Evolutionary conservation across 1,140 invertebrate genomes (phyloP), one percentile per base, ranked within the genome.

Genomic region (Leptinotarsa defecta): DNA sequence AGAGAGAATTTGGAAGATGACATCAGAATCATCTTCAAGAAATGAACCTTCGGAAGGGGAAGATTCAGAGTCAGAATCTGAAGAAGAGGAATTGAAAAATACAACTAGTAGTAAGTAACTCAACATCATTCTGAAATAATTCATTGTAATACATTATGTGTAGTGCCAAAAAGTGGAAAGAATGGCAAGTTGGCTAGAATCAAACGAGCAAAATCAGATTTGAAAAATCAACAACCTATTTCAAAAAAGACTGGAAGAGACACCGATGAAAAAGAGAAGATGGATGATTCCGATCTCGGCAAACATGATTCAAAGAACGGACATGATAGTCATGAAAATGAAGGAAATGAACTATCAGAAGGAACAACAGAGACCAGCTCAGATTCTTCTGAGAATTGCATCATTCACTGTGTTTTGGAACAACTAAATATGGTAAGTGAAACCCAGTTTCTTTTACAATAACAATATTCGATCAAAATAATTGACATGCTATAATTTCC

Each of bases 381-480:
- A 65, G 64, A 65, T 20, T 65, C 19, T 15, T 69, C 34, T n/a
- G 68, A 77, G 52, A 74, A 80, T 71, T 78, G 79, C 48, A 65
- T 77, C 15, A 61, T 80, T 24, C 77, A 77, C 19, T 83, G 81
- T 74, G 77, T 83, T 73, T 77, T 80, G 13, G 52, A 75, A 17
- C 61, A 77, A 64, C 43, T 81, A 13, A n/a, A 74, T 57, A 69
- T 70, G 52, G 69, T 71, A 22, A 57, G 17, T 57, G n/a, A 19
- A 57, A 17, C 8, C 8, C 2, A 43, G 34, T 43, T 43, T 43
- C 2, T 43, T 8, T 0, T 43, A 11, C 11, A 43, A 43, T 43
- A 43, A 0, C 8, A 43, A 43, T 34, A 43, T 8, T 43, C 8
- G 34, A 34, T 43, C 34, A 43, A 43, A 43, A 43, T 2, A 0